Evolutionary conservation across 2,113 vertebrate species (phyloP).

Genomic region (Aramus guarauna): DNA sequence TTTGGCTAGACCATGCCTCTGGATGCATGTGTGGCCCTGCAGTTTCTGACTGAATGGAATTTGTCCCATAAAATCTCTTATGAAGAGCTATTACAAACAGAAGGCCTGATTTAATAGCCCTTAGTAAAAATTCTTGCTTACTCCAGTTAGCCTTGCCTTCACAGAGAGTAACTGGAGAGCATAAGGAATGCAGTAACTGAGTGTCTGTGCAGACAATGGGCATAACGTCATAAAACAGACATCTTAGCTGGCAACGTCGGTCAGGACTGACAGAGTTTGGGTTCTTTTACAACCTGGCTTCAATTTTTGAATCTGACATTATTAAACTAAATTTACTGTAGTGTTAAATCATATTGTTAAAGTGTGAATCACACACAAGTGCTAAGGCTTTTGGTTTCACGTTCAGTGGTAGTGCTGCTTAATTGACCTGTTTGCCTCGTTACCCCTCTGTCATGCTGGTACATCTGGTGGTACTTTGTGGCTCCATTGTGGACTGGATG

Average conservation of each 20-base stretch:
- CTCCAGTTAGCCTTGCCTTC: neutral
- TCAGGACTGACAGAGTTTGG: neutral
- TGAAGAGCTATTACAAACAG: neutral
- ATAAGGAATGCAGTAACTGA: neutral
- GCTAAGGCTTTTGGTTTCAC: neutral
- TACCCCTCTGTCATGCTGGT: neutral
- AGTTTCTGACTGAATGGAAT: neutral
- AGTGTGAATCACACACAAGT: neutral
- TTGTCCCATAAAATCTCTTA: constrained; percentile 1
- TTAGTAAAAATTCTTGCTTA: neutral
- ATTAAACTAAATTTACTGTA: neutral
- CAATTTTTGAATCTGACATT: neutral
- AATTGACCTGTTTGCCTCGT: neutral
- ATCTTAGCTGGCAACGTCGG: neutral
- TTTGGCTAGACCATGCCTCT: neutral
- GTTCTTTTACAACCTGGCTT: neutral
- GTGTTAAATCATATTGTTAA: neutral
- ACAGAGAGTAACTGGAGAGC: neutral
- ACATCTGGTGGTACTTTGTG: neutral
- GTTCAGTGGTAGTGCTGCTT: neutral
- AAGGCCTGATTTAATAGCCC: neutral
- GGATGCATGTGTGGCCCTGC: neutral
- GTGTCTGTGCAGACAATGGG: neutral
- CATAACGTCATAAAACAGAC: neutral
- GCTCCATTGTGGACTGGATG: neutral